Evolutionary conservation across 2,888 invertebrate species (phyloP).

Genomic region (Sinohyriopsis cumingii): DNA sequence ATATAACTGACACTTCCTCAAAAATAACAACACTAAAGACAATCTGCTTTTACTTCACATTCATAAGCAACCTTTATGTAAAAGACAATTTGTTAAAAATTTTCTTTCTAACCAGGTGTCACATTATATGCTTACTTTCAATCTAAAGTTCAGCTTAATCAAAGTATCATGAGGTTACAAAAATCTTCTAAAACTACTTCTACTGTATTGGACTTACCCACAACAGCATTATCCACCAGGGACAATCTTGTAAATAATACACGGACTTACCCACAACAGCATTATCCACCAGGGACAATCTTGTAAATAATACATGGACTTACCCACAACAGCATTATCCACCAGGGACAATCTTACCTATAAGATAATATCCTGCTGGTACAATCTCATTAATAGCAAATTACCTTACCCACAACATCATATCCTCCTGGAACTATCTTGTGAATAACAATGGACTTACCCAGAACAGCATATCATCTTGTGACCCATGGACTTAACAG

Average conservation of each 20-base stretch:
- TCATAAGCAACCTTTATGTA: neutral
- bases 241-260: neutral
- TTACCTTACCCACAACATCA: slow-evolving; percentile 58
- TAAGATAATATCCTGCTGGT: slow-evolving; percentile 95
- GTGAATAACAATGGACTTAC: slow-evolving; percentile 68
- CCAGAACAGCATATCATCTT: slow-evolving; percentile 97
- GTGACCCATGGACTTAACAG: slow-evolving; percentile 82
- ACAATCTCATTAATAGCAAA: slow-evolving; percentile 85
- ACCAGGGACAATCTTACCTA: slow-evolving; percentile 76
- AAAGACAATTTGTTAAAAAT: neutral
- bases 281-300: no score
- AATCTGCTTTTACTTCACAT: neutral
- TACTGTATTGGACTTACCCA: neutral
- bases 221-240: slow-evolving; percentile 2
- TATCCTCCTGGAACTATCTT: no score
- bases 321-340: no score
- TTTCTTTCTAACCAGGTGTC: neutral
- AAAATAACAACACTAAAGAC: no score
- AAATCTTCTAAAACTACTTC: no score
- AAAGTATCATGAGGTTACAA: no score
- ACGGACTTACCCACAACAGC: no score
- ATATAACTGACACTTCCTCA: no score
- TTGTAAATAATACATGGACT: no score
- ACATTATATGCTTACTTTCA: neutral
- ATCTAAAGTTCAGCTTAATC: no score